These are phyloP conservation scores for Poecilia latipinna DNA, from an alignment of 2,113 vertebrate genomes.

Conservation along the genomic window DNA sequence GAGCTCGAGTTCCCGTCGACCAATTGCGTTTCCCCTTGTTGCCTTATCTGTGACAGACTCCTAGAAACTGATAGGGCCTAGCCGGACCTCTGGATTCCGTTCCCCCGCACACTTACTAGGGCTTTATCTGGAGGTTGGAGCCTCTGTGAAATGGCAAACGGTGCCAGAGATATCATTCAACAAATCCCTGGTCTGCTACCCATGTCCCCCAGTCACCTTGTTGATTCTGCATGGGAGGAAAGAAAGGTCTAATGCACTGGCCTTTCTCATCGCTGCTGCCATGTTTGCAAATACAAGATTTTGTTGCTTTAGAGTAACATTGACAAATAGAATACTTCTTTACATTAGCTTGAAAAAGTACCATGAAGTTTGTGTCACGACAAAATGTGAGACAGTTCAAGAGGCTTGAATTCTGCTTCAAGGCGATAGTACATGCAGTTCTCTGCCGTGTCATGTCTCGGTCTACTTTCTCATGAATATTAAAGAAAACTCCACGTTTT, in stretches of 20 bases:
- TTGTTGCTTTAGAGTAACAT: background rate
- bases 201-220: constrained; percentile 29
- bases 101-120: constrained; percentile 74
- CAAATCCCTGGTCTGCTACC: constrained; percentile 58
- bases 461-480: constrained; percentile 19
- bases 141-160: constrained; percentile 73
- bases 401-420: background rate
- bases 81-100: constrained; percentile 76
- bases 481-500: constrained; percentile 2
- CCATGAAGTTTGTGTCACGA: background rate
- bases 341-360: too few relatives aligned
- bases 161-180: constrained; percentile 71
- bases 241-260: background rate
- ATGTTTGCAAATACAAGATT: constrained; percentile 12
- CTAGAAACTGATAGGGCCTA: constrained; percentile 75
- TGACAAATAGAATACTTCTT: background rate
- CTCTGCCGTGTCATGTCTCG: constrained; percentile 6
- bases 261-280: constrained; percentile 15
- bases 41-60: constrained; percentile 80
- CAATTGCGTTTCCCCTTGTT: constrained; percentile 62
- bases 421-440: background rate
- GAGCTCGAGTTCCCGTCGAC: constrained; percentile 35
- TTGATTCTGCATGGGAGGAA: constrained; percentile 18
- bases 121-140: constrained; percentile 78
- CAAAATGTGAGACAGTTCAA: background rate